Evolutionary conservation across 2,113 vertebrate species (phyloP).

Genomic region (Onychostruthus taczanowskii): DNA sequence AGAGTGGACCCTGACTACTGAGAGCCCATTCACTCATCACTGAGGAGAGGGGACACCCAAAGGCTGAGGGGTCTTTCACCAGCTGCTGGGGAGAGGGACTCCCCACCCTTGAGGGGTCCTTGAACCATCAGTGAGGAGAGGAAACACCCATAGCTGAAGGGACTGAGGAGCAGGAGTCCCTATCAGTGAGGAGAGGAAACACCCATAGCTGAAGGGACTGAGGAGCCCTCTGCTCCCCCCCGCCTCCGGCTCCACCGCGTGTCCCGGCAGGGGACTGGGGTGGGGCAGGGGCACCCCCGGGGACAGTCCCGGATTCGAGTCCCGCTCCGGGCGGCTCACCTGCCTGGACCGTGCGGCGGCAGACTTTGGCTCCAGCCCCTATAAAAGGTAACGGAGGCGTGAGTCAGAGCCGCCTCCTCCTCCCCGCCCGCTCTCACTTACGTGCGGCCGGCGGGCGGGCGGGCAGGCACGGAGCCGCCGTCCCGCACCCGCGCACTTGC

Average conservation of each 20-base stretch:
- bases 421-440: conserved; percentile 53
- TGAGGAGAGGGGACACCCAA: no score
- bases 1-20: not conserved
- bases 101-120: no score
- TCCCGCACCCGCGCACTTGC: conserved; percentile 35
- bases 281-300: not conserved
- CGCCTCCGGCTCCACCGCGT: fast-evolving
- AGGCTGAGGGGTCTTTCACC: fast-evolving
- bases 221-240: not conserved
- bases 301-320: fast-evolving
- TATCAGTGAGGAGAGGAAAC: fast-evolving
- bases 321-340: not conserved
- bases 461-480: not conserved
- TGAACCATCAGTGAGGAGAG: no score
- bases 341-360: not conserved
- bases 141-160: fast-evolving
- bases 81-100: not conserved
- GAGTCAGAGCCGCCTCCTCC: conserved; percentile 49
- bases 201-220: fast-evolving
- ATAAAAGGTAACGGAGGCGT: conserved; percentile 61
- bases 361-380: conserved; percentile 56
- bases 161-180: not conserved
- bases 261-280: not conserved
- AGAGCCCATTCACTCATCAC: not conserved
- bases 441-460: not conserved